These are phyloP conservation scores for Lanius collurio DNA, from an alignment of 2,113 vertebrate species.

Conservation along the genomic window DNA sequence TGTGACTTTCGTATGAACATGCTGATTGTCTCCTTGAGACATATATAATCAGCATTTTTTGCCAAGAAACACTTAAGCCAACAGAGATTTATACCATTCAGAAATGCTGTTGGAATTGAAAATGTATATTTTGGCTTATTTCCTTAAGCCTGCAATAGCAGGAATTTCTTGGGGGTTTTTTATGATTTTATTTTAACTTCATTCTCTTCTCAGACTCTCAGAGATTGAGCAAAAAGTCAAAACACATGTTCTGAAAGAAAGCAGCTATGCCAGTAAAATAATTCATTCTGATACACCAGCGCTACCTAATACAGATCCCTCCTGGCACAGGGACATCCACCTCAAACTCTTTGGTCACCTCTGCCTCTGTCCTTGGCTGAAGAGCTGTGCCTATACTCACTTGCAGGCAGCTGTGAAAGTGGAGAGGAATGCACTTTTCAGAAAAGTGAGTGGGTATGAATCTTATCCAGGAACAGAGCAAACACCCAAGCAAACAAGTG, in stretches of 20 bases:
- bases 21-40: constrained; percentile 61
- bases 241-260: constrained; percentile 43
- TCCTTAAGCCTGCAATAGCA: constrained; percentile 31
- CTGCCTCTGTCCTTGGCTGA: neutral
- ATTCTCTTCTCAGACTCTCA: neutral
- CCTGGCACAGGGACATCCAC: neutral
- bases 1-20: constrained; percentile 53
- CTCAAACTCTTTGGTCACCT: neutral
- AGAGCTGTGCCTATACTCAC: neutral
- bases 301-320: neutral
- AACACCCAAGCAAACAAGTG: constrained; percentile 24
- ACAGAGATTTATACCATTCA: constrained; percentile 52
- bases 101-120: constrained; percentile 48
- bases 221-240: constrained; percentile 32
- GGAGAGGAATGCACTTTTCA: neutral
- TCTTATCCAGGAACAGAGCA: neutral
- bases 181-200: constrained; percentile 27
- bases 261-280: neutral
- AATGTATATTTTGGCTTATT: constrained; percentile 55
- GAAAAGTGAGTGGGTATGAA: neutral
- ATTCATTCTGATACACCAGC: neutral
- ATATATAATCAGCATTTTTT: constrained; percentile 59
- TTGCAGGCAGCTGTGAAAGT: neutral
- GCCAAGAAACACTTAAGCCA: constrained; percentile 55
- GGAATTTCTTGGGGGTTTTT: neutral